Evolutionary conservation across 2,888 invertebrate species (phyloP), one percentile per base, ranked within the genome.

Genomic region (Phengaris arion): DNA sequence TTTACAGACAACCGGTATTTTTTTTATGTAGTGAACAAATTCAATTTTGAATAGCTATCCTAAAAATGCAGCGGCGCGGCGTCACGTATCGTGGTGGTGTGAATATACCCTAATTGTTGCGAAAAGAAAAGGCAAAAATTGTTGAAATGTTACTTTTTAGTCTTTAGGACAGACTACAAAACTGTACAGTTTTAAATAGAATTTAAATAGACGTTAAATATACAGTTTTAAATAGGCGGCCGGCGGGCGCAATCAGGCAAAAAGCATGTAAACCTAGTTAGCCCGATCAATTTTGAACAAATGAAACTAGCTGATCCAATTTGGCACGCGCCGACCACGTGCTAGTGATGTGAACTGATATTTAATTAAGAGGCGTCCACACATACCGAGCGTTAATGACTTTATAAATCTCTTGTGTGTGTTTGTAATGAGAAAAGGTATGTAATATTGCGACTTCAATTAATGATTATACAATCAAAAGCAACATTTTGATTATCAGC

Each of bases 291-390:
- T 75, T 75, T 70, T 55, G 48, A 70, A 55, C 75, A 75, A 75
- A 75, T 75, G 75, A 75, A 75, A 69, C 55, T 75, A 69, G 75
- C 75, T 75, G 68, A 75, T 70, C 75, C 75, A 75, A 75, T 75
- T 75, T 75, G 55, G 75, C 75, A 35, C 74, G 69, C 74, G 55
- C 48, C 69, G 75, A 68, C 74, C 74, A 46, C 75, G 69, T 48
- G 69, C 75, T 69, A 68, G 54, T 75, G 75, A 70, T 75, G 68
- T 64, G 68, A 68, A 46, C 46, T 69, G 68, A 75, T 75, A 75
- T 75, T 75, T 69, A 70, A 75, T 75, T 75, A 75, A 57, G 75
- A 70, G 74, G 35, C 35, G 69, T 69, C 69, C 55, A 57, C 51
- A 69, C 55, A 69, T 15, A 48, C 74, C 64, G 64, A 59, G 55